Conservation (phyloP, 2,113 vertebrate species). For the Hemicordylus capensis region DNA sequence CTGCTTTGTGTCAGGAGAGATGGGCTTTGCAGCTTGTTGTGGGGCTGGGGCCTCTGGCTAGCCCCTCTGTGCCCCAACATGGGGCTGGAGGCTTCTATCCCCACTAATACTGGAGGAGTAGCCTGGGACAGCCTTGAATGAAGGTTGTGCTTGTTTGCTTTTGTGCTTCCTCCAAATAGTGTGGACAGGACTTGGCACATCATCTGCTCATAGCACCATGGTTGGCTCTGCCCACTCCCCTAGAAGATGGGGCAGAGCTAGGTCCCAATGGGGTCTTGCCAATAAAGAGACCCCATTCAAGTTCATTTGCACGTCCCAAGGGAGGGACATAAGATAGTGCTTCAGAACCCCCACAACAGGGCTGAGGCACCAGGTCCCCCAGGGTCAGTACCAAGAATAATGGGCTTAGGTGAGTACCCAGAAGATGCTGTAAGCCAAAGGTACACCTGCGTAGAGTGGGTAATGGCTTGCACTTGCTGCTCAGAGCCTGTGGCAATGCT, state of each 20-base stretch:
- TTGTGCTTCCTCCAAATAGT: neutral
- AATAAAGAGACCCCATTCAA: constrained; percentile 12
- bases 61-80: neutral
- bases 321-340: neutral
- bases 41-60: neutral
- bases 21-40: neutral
- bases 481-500: neutral
- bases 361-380: constrained; percentile 8
- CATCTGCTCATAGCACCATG: constrained; percentile 12
- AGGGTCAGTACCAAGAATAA: neutral
- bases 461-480: neutral
- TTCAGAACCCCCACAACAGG: neutral
- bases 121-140: neutral
- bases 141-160: neutral
- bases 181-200: constrained; percentile 1
- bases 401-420: neutral
- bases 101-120: neutral
- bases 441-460: neutral
- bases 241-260: constrained; percentile 25
- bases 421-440: neutral
- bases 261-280: constrained; percentile 20
- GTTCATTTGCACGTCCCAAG: neutral
- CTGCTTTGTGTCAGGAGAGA: neutral
- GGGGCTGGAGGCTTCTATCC: constrained; percentile 15
- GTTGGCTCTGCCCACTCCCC: neutral